Evolutionary conservation across 2,113 vertebrate genomes (phyloP).

Genomic region (Euleptes europaea): DNA sequence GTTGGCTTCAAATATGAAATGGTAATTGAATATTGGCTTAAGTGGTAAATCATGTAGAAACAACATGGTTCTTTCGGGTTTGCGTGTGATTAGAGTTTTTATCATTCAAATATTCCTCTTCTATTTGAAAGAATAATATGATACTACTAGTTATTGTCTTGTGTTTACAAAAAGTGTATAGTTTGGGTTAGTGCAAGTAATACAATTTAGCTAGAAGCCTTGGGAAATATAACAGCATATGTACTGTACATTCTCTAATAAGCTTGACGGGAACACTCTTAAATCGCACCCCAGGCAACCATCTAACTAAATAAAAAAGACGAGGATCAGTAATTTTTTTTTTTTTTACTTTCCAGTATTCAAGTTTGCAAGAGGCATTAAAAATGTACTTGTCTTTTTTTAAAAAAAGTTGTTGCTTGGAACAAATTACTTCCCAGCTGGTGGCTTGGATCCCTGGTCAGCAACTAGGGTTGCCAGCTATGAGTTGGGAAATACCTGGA

Average conservation of each 20-base stretch:
- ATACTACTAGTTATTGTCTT: constrained; percentile 18
- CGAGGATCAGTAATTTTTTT: constrained; percentile 41
- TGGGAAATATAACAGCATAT: constrained; percentile 16
- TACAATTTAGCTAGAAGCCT: constrained; percentile 32
- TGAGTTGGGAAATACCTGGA: too few species aligned
- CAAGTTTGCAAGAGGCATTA: constrained; percentile 37
- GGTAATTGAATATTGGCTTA: constrained; percentile 38
- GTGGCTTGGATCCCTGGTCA: constrained; percentile 29
- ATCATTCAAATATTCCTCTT: constrained; percentile 10
- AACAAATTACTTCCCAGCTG: constrained; percentile 56
- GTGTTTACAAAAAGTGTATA: neutral
- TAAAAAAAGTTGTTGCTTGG: constrained; percentile 32
- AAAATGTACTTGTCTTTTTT: constrained; percentile 27
- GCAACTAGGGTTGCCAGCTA: too few species aligned
- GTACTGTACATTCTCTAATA: neutral
- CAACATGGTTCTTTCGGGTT: neutral
- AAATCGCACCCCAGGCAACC: constrained; percentile 10
- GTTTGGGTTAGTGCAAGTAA: constrained; percentile 26
- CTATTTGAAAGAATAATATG: neutral
- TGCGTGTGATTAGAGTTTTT: constrained; percentile 16
- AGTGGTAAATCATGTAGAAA: constrained; percentile 39
- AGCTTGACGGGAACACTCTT: constrained; percentile 11
- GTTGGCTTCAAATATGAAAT: neutral
- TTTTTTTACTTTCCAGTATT: constrained; percentile 25
- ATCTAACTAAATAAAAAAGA: constrained; percentile 21